phyloP scores from a whole-genome alignment of 2,797 vertebrate species.

The Myripristis murdjan region DNA sequence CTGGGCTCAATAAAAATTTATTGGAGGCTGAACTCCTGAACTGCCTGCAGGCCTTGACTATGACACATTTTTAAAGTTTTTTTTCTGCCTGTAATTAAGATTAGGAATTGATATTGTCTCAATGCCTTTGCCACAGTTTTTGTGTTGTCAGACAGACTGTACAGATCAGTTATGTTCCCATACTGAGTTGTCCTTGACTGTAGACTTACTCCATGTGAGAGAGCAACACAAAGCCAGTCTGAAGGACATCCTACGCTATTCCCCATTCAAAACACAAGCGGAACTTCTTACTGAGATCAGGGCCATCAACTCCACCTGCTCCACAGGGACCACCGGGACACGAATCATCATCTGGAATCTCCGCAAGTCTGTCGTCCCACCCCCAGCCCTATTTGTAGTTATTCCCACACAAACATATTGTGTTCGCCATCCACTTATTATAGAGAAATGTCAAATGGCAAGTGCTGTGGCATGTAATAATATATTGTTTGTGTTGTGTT shows the following conservation, averaged over 20 bases:
- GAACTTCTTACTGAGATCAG: constrained; percentile 89
- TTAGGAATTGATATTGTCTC: no score
- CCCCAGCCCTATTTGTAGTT: background rate
- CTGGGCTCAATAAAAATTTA: no score
- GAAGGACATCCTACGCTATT: constrained; percentile 89
- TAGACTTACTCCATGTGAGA: constrained; percentile 55
- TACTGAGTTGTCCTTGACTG: constrained; percentile 68
- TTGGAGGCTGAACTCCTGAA: no score
- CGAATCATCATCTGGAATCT: constrained; percentile 97
- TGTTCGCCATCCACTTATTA: background rate
- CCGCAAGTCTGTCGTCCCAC: constrained; percentile 88
- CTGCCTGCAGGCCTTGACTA: no score
- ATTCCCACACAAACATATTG: background rate
- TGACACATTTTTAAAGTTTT: no score
- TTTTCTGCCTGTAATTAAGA: no score
- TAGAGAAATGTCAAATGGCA: background rate
- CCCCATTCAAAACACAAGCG: constrained; percentile 86
- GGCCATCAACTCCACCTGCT: constrained; percentile 74
- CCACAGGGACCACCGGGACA: constrained; percentile 87
- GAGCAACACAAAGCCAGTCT: constrained; percentile 86
- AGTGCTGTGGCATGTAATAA: no score
- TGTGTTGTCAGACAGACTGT: background rate
- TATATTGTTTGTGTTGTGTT: no score
- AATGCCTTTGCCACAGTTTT: no score
- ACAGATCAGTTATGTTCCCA: background rate